A percentile compares a stretch with the other conserved stretches of the same genome.
Evolutionary conservation across 2,888 invertebrate species (phyloP).

Genomic region (Machimus atricapillus): DNA sequence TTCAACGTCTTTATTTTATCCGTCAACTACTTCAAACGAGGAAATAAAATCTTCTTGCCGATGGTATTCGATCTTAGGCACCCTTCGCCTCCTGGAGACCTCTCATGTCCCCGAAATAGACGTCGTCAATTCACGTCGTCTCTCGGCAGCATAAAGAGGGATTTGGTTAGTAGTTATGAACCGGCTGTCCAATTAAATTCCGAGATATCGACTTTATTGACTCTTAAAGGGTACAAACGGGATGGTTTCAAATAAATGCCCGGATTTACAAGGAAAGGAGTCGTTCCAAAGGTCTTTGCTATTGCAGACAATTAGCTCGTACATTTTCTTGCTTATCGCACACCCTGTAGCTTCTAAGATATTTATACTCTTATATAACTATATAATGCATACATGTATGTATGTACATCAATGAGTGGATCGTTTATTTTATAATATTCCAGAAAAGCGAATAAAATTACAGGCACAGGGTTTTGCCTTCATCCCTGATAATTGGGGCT

Average conservation of each 20-base stretch:
- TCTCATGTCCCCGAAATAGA: neutral
- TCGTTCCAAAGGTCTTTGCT: neutral
- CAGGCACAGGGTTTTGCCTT: neutral
- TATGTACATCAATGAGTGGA: neutral
- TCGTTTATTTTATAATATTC: neutral
- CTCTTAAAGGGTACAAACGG: neutral
- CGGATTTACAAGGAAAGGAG: neutral
- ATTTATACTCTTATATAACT: neutral
- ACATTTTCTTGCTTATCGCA: neutral
- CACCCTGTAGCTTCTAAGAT: neutral
- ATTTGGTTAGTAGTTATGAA: neutral
- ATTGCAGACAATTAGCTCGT: neutral
- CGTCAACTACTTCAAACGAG: neutral
- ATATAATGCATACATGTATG: neutral
- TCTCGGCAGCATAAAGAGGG: neutral
- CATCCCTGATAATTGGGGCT: neutral
- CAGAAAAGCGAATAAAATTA: neutral
- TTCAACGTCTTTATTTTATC: slow-evolving; percentile 17
- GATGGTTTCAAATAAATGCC: neutral
- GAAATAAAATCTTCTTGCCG: neutral
- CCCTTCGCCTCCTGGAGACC: neutral
- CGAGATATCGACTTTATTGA: neutral
- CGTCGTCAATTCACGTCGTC: neutral
- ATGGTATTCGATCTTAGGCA: neutral
- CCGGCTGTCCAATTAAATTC: neutral